These are phyloP conservation scores for Melitaea athalia DNA, from an alignment of 2,888 invertebrate genomes.

Conservation along the genomic window DNA sequence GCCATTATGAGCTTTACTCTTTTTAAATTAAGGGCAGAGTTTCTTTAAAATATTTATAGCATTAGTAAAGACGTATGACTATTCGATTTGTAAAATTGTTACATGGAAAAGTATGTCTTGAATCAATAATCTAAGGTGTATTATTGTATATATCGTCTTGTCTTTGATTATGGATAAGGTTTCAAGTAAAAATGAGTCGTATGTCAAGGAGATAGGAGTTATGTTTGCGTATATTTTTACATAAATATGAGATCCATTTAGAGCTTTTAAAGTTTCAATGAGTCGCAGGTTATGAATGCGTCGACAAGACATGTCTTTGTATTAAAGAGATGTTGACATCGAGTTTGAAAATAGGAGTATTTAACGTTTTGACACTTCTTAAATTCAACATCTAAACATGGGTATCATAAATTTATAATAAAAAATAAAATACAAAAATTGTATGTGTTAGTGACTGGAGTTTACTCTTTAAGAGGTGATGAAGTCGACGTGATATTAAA, in stretches of 20 bases:
- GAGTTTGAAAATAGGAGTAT: constrained; percentile 1
- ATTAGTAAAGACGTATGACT: neutral
- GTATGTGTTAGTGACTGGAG: neutral
- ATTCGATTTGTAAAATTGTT: constrained; percentile 12
- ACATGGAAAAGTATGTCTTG: constrained; percentile 7
- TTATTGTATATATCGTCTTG: neutral
- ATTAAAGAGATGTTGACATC: constrained; percentile 14
- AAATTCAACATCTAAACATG: neutral
- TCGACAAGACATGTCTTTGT: constrained; percentile 34
- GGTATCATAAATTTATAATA: neutral
- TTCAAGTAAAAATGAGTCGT: constrained; percentile 10
- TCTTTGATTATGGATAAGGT: neutral
- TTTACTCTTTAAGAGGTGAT: no score
- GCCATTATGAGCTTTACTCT: constrained; percentile 4
- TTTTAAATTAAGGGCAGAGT: neutral
- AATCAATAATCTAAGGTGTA: constrained; percentile 2
- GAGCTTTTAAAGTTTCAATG: constrained; percentile 32
- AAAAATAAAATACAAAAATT: neutral
- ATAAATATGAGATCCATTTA: constrained; percentile 19
- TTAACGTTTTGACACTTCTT: neutral
- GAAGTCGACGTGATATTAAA: no score
- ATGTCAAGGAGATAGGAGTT: neutral
- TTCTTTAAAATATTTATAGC: neutral
- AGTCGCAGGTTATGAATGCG: constrained; percentile 35
- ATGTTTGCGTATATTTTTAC: constrained; percentile 5